phyloP scores from a whole-genome alignment of 2,888 invertebrate genomes.

The Unio pictorum region DNA sequence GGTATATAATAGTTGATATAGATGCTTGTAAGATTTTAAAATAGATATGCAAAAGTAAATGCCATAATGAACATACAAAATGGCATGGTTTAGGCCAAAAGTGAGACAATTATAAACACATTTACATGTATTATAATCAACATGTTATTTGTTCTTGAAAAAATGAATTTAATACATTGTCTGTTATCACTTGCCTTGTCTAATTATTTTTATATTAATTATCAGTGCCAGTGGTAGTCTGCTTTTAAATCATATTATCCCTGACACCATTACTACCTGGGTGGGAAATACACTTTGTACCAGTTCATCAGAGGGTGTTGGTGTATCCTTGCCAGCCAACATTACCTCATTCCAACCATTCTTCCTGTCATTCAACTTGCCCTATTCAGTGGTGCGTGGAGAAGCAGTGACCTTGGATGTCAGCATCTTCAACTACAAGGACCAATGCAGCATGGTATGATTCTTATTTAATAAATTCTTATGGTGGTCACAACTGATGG shows the following conservation, averaged over 20 bases:
- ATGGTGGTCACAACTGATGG: too few species aligned
- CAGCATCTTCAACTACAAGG: constrained; percentile 82
- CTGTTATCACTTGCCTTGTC: too few species aligned
- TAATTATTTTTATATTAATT: background rate
- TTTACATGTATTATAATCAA: too few species aligned
- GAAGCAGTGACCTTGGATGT: constrained; percentile 80
- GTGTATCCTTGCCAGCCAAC: constrained; percentile 73
- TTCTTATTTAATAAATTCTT: too few species aligned
- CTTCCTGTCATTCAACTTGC: constrained; percentile 82
- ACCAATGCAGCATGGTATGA: constrained; percentile 73
- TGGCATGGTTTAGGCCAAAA: too few species aligned
- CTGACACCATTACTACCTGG: constrained; percentile 79
- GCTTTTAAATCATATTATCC: constrained; percentile 66
- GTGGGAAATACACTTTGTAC: constrained; percentile 76
- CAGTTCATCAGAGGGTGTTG: constrained; percentile 73
- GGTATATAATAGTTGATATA: too few species aligned
- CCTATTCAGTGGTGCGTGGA: constrained; percentile 79
- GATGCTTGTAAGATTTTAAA: too few species aligned
- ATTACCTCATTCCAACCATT: constrained; percentile 81
- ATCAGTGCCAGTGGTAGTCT: constrained; percentile 48
- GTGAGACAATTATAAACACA: too few species aligned
- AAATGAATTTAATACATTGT: too few species aligned
- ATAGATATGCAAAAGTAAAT: too few species aligned
- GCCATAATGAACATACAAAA: too few species aligned
- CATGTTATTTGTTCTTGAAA: too few species aligned